phyloP scores from a whole-genome alignment of 2,797 vertebrate species.

The Falco biarmicus region DNA sequence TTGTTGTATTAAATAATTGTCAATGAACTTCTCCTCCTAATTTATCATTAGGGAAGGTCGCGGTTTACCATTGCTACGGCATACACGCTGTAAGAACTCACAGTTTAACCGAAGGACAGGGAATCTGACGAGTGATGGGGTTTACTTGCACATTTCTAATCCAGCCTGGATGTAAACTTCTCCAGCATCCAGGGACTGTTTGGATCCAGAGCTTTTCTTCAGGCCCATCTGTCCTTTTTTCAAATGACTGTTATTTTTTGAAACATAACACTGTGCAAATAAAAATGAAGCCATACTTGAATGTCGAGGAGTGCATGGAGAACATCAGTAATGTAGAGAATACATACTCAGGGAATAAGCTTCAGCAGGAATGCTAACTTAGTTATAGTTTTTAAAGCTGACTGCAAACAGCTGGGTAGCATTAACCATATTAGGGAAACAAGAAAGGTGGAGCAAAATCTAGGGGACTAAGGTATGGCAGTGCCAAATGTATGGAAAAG shows the following conservation, averaged over 20 bases:
- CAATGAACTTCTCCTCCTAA: neutral
- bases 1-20: neutral
- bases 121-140: neutral
- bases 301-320: slow-evolving; percentile 63
- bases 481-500: slow-evolving; percentile 76
- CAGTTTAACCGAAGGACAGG: neutral
- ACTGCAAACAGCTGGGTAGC: slow-evolving; percentile 73
- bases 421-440: slow-evolving; percentile 66
- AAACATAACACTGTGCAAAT: slow-evolving; percentile 60
- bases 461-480: slow-evolving; percentile 47
- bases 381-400: slow-evolving; percentile 70
- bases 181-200: neutral
- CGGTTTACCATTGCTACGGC: neutral
- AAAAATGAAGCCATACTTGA: slow-evolving; percentile 52
- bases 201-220: slow-evolving; percentile 16
- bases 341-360: slow-evolving; percentile 67
- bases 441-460: slow-evolving; percentile 73
- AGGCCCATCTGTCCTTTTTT: neutral
- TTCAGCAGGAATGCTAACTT: slow-evolving; percentile 71
- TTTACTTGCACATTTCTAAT: slow-evolving; percentile 38
- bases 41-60: neutral
- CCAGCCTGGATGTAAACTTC: slow-evolving; percentile 23
- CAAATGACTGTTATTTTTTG: slow-evolving; percentile 36
- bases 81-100: neutral
- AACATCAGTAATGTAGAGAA: slow-evolving; percentile 58